Percentiles rank a stretch among this genome's conserved stretches.
Conservation (phyloP, 2,113 vertebrate genomes). For the Circaetus gallicus region DNA sequence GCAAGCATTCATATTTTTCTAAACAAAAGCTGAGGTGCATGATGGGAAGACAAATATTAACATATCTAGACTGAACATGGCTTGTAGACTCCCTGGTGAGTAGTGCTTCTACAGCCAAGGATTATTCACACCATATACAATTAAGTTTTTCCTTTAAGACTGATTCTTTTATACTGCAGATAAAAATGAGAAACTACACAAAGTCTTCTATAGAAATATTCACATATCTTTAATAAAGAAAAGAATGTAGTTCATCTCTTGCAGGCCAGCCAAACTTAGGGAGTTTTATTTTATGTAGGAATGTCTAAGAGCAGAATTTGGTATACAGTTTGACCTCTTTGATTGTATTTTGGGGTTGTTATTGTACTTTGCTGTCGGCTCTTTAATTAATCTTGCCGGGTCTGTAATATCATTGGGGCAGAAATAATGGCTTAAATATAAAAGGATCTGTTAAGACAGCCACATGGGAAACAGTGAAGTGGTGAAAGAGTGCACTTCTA, state of each 20-base stretch:
- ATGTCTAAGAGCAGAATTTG: not conserved
- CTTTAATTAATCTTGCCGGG: not conserved
- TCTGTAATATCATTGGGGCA: conserved; percentile 15
- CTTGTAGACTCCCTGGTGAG: conserved; percentile 39
- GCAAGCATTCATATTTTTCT: not conserved
- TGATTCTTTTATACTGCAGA: conserved; percentile 28
- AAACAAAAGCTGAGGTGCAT: conserved; percentile 19
- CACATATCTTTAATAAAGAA: not conserved
- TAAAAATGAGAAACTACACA: conserved; percentile 34
- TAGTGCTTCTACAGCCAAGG: conserved; percentile 22
- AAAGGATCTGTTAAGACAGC: conserved; percentile 35
- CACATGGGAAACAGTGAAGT: conserved; percentile 25
- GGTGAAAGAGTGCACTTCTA: conserved; percentile 40
- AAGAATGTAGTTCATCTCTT: not conserved
- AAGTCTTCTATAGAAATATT: conserved; percentile 30
- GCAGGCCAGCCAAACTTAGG: not conserved
- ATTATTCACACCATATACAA: conserved; percentile 55
- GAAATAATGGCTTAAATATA: conserved; percentile 39
- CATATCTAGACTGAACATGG: conserved; percentile 43
- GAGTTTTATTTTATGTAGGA: conserved; percentile 11
- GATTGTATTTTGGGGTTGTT: not conserved
- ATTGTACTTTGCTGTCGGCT: conserved; percentile 30
- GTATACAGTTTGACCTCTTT: not conserved
- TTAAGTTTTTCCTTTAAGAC: conserved; percentile 47
- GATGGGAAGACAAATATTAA: conserved; percentile 56